A percentile compares a stretch with the other conserved stretches of the same genome.
These are phyloP conservation scores for Aspidiotus rigidus DNA, from an alignment of 2,888 invertebrate species.

Conservation along the genomic window DNA sequence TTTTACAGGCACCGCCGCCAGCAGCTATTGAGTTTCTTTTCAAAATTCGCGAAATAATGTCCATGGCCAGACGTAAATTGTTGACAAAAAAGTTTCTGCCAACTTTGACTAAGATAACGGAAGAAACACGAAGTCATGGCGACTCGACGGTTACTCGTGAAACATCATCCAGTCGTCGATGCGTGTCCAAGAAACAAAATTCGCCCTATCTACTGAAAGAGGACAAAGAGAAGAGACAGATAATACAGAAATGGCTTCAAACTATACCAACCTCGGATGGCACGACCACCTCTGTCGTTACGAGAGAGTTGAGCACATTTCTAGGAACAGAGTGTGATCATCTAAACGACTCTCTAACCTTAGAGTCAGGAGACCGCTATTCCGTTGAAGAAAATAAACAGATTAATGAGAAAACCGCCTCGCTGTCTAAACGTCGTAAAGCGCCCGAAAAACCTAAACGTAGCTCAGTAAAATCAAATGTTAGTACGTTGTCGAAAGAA, in stretches of 20 bases:
- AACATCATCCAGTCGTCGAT: background rate
- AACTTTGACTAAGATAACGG: constrained; percentile 67
- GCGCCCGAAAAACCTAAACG: constrained; percentile 1
- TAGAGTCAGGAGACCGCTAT: background rate
- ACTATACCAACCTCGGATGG: constrained; percentile 49
- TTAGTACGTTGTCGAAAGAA: background rate
- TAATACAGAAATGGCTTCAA: constrained; percentile 66
- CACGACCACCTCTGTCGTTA: background rate
- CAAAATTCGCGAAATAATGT: constrained; percentile 82
- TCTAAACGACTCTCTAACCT: background rate
- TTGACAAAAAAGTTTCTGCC: constrained; percentile 69
- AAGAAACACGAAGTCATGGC: constrained; percentile 50
- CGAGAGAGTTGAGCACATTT: background rate
- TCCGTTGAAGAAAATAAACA: too few species aligned
- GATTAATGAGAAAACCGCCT: background rate
- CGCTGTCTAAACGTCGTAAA: background rate
- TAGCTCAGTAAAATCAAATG: background rate
- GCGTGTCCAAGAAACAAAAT: background rate
- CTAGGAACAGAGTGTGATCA: background rate
- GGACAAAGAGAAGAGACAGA: constrained; percentile 62
- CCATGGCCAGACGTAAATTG: constrained; percentile 83
- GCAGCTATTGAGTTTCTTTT: constrained; percentile 80
- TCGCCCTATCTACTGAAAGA: constrained; percentile 39
- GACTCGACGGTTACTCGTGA: background rate
- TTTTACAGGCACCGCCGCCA: constrained; percentile 73